These are phyloP conservation scores for Mionectes macconnelli DNA, from an alignment of 2,113 vertebrate genomes.

Conservation along the genomic window DNA sequence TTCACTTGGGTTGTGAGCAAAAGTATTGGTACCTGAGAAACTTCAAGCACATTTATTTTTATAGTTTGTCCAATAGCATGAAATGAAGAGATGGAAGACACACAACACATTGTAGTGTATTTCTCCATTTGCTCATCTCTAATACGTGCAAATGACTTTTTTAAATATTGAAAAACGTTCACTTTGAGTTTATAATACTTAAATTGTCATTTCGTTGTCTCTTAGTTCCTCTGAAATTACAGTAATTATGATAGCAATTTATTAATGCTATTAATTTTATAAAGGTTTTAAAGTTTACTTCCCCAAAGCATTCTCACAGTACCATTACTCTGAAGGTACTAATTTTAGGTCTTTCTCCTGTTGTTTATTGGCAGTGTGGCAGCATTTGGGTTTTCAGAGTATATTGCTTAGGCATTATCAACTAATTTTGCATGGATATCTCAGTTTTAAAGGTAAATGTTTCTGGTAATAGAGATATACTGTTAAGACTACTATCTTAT, in stretches of 20 bases:
- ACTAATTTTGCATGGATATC: background rate
- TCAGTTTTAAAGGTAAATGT: constrained; percentile 15
- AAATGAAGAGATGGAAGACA: background rate
- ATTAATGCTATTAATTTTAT: background rate
- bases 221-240: background rate
- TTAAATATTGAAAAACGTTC: background rate
- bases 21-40: background rate
- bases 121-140: background rate
- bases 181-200: background rate
- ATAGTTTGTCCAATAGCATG: background rate
- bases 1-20: background rate
- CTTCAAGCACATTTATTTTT: background rate
- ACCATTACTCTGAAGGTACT: background rate
- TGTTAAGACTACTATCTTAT: background rate
- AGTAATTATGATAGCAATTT: background rate
- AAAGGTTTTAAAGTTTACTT: background rate
- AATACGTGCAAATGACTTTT: background rate
- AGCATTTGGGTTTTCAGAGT: background rate
- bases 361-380: background rate
- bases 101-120: accelerated
- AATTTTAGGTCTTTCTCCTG: background rate
- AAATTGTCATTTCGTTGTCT: background rate
- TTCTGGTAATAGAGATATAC: background rate
- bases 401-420: background rate
- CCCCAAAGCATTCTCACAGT: background rate